Conservation (phyloP, 2,113 vertebrate species). For the Zapus hudsonius region DNA sequence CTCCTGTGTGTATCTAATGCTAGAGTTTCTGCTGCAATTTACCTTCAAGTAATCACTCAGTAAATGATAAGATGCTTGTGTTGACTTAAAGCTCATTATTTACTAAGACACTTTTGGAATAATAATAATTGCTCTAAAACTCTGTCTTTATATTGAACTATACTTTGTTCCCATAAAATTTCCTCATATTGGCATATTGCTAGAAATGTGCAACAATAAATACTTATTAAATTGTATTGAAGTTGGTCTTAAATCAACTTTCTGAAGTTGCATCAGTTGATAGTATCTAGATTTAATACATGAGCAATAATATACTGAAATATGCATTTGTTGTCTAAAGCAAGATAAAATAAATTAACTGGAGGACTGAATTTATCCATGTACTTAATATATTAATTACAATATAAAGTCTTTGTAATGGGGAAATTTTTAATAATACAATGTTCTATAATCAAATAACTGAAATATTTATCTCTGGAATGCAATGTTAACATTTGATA, state of each 20-base stretch:
- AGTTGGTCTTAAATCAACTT: neutral
- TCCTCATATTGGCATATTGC: neutral
- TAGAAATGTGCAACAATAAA: neutral
- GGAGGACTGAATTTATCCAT: neutral
- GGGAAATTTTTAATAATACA: conserved; percentile 8
- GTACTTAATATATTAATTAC: conserved; percentile 6
- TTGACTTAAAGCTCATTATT: neutral
- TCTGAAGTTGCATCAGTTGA: neutral
- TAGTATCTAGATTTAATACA: neutral
- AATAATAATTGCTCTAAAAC: neutral
- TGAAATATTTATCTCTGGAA: neutral
- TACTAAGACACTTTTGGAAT: neutral
- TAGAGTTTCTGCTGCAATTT: neutral
- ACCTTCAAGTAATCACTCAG: neutral
- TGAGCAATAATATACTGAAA: conserved; percentile 38
- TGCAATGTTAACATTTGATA: neutral
- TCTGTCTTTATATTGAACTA: neutral
- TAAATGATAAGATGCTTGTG: neutral
- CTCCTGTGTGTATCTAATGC: neutral
- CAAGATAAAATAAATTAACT: conserved; percentile 23
- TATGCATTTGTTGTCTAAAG: conserved; percentile 42
- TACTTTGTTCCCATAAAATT: neutral
- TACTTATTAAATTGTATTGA: conserved; percentile 22
- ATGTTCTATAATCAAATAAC: neutral
- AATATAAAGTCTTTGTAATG: neutral